phyloP scores from a whole-genome alignment of 2,888 invertebrate species.

The Dyspetes luteomarginatus region DNA sequence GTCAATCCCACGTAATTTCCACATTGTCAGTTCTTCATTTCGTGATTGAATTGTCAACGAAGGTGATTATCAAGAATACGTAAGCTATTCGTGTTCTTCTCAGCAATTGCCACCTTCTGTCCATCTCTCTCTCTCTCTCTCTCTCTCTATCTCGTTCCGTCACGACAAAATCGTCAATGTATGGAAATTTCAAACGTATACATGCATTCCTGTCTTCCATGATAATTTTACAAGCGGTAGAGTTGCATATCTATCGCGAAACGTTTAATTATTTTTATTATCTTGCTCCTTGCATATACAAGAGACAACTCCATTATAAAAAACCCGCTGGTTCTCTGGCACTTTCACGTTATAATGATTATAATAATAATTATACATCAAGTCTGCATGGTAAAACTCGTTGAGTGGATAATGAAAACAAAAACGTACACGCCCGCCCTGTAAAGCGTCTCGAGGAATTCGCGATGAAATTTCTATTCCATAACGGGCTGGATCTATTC shows the following conservation, averaged over 20 bases:
- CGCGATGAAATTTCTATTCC: constrained; percentile 60
- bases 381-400: constrained; percentile 6
- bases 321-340: constrained; percentile 1
- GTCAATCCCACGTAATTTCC: constrained; percentile 30
- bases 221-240: background rate
- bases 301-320: background rate
- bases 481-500: constrained; percentile 44
- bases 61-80: constrained; percentile 25
- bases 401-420: constrained; percentile 39
- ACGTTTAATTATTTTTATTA: constrained; percentile 39
- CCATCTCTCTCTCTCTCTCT: constrained; percentile 13
- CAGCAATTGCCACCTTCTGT: background rate
- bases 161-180: constrained; percentile 16
- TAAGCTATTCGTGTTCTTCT: constrained; percentile 35
- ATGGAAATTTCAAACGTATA: constrained; percentile 2
- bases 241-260: constrained; percentile 30
- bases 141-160: constrained; percentile 18
- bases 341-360: constrained; percentile 41
- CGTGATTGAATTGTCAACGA: constrained; percentile 1
- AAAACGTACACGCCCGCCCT: constrained; percentile 45
- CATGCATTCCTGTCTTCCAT: constrained; percentile 2
- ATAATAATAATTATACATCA: constrained; percentile 4
- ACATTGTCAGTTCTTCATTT: constrained; percentile 13
- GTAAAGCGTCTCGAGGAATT: constrained; percentile 50
- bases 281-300: background rate